Percentiles rank a stretch among this genome's conserved stretches.
These are phyloP conservation scores for Euplexia lucipara DNA, from an alignment of 2,888 invertebrate species.

Conservation along the genomic window DNA sequence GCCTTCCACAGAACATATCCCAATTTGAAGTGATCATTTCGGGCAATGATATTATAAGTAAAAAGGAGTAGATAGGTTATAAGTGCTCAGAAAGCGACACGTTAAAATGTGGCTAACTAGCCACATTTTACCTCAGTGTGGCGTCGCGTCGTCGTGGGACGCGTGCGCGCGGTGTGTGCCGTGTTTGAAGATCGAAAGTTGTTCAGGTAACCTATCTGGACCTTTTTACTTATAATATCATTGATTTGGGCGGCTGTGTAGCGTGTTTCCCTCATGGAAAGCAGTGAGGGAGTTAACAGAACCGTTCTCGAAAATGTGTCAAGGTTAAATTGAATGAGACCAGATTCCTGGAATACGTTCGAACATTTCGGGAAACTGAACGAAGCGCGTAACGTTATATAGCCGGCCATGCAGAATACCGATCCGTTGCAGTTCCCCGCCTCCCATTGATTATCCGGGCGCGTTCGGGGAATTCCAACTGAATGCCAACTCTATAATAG, in stretches of 20 bases:
- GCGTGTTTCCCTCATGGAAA: not conserved
- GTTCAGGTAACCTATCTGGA: too few relatives aligned
- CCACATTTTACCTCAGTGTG: too few relatives aligned
- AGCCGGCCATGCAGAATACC: conserved; percentile 15
- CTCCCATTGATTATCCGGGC: conserved; percentile 27
- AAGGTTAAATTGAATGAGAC: conserved; percentile 9
- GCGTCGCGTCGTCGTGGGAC: too few relatives aligned
- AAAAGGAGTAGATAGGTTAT: too few relatives aligned
- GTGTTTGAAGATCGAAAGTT: too few relatives aligned
- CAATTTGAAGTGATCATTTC: conserved; percentile 3
- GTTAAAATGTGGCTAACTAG: too few relatives aligned
- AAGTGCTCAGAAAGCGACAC: too few relatives aligned
- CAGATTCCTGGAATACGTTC: not conserved
- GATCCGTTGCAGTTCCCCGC: conserved; percentile 26
- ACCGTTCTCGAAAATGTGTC: conserved; percentile 14
- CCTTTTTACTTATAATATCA: too few relatives aligned
- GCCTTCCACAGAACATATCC: not conserved
- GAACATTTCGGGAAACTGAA: not conserved
- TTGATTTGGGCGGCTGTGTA: not conserved
- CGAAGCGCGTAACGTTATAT: not conserved
- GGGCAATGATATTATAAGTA: too few relatives aligned
- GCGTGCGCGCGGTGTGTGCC: too few relatives aligned
- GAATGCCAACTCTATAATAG: conserved; percentile 29
- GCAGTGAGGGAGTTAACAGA: not conserved
- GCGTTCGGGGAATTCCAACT: conserved; percentile 31